phyloP scores from a whole-genome alignment of 2,888 invertebrate species.

The Acanthosepion lycidas region DNA sequence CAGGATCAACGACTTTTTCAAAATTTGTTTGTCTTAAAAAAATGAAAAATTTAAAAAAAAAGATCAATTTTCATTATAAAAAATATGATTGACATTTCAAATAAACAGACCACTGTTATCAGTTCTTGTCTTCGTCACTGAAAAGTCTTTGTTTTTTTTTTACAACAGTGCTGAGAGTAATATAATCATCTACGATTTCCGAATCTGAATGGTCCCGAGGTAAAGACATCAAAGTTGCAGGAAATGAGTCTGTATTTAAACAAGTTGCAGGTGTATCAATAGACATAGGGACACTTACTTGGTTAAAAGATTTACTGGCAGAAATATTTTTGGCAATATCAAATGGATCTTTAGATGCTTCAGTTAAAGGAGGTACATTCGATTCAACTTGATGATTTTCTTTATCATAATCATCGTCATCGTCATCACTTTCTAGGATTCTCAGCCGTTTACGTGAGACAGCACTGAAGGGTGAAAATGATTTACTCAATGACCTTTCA shows the following conservation, averaged over 20 bases:
- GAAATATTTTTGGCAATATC: neutral
- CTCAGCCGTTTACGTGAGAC: neutral
- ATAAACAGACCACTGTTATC: too few relatives aligned
- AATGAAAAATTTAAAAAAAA: too few relatives aligned
- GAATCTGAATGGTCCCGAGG: conserved; percentile 63
- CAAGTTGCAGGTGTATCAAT: neutral
- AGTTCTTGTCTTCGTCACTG: conserved; percentile 64
- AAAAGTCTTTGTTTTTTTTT: conserved; percentile 60
- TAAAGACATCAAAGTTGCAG: conserved; percentile 68
- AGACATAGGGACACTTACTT: neutral
- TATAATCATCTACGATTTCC: conserved; percentile 68
- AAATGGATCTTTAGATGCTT: neutral
- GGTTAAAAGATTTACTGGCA: neutral
- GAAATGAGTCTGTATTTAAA: conserved; percentile 65
- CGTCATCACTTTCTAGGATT: neutral
- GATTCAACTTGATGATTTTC: neutral
- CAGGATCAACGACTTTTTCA: too few relatives aligned
- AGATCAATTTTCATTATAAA: too few relatives aligned
- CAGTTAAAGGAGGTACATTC: neutral
- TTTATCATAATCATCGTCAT: neutral
- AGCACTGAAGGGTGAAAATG: neutral
- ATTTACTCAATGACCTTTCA: neutral
- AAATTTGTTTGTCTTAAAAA: too few relatives aligned
- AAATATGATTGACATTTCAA: too few relatives aligned
- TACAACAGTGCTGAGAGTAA: conserved; percentile 65